Evolutionary conservation across 1,140 invertebrate genomes (phyloP), one percentile per base, ranked within the genome.

Genomic region (Brachionus manjavacas): DNA sequence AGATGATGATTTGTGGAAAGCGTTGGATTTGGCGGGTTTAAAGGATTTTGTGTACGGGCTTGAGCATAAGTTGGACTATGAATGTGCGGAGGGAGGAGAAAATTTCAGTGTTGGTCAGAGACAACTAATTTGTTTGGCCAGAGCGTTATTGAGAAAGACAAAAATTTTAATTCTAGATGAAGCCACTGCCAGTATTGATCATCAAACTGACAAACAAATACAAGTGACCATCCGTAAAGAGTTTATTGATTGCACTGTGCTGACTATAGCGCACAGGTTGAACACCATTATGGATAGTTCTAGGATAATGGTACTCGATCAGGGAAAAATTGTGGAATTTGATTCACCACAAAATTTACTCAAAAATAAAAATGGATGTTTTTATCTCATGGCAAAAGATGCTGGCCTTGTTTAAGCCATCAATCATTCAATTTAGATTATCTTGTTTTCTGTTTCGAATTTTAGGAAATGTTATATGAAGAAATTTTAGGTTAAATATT

Each of bases 111-210:
- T 91, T 85, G 91, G 91, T 4, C 91, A 92, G 85, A 85, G 90
- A 72, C 91, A 92, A 87, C 87, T 92, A 46, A 86, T 92, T 23
- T 92, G 91, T 86, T 87, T 92, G 52, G 91, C 91, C 1, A 87
- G 91, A 84, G 92, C 91, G 9, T 87, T 92, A 31, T 86, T 92
- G 4, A 87, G 90, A 76, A 88, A 90, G 76, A 89, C 94, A 87
- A 93, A 93, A 90, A 92, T 98, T 66, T 91, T 97, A 20, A 92
- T 97, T 83, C 91, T 97, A 70, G 90, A 91, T 87, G 90, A 91
- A 85, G 90, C 89, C 4, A 91, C 90, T 41, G 89, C 90, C 8
- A 88, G 89, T 20, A 88, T 91, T 72, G 90, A 91, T 79, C 83
- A 88, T 66, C 84, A 88, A 72, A 91, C 90, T 2, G 91, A 91